These are phyloP conservation scores for Oophaga pumilio DNA, from an alignment of 2,113 vertebrate species.

Conservation along the genomic window DNA sequence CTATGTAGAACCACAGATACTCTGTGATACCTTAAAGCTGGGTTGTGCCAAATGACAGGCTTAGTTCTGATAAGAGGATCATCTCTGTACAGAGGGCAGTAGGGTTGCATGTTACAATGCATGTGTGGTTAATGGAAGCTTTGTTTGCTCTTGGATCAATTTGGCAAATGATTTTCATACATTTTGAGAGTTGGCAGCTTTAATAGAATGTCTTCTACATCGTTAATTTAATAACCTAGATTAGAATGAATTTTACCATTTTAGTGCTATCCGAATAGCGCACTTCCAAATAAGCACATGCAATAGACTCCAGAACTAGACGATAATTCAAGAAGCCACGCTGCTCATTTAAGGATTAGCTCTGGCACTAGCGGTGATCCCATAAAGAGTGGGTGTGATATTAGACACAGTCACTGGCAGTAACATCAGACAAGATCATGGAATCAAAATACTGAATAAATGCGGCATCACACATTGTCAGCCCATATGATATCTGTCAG, in stretches of 20 bases:
- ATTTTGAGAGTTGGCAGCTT: not conserved
- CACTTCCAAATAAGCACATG: slow-evolving; percentile 9
- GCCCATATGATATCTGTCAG: not conserved
- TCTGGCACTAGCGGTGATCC: slow-evolving; percentile 12
- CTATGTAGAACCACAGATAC: not conserved
- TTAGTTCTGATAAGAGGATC: too few species aligned
- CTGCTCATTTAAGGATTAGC: slow-evolving; percentile 34
- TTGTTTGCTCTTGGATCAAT: not conserved
- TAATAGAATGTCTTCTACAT: slow-evolving; percentile 9
- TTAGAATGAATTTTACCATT: not conserved
- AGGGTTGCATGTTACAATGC: not conserved
- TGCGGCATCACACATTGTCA: slow-evolving; percentile 12
- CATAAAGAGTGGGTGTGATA: slow-evolving; percentile 1
- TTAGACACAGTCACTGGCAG: slow-evolving; percentile 48
- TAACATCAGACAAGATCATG: slow-evolving; percentile 11
- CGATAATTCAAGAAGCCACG: slow-evolving; percentile 14
- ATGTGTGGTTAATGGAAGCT: not conserved
- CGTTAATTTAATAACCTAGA: slow-evolving; percentile 27
- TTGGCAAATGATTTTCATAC: not conserved
- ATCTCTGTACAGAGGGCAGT: not conserved
- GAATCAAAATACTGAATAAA: slow-evolving; percentile 6
- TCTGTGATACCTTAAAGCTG: not conserved
- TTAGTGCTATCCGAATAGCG: not conserved
- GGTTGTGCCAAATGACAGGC: not conserved
- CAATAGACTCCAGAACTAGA: slow-evolving; percentile 31